These are phyloP conservation scores for Sebastes hopkinsi DNA, from an alignment of 2,797 vertebrate species.

Conservation along the genomic window DNA sequence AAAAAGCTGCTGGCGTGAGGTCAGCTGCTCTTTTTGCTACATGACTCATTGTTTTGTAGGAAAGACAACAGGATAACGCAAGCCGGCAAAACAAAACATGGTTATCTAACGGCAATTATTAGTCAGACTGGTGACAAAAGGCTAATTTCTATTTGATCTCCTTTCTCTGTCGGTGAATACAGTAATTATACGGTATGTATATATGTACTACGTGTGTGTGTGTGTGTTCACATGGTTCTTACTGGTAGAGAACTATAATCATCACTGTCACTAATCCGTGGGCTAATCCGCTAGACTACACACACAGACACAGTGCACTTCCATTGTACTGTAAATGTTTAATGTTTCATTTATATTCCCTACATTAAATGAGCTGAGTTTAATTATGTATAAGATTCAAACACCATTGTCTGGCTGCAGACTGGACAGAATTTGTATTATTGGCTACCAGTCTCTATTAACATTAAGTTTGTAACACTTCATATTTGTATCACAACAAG, in stretches of 20 bases:
- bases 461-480: neutral
- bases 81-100: constrained; percentile 29
- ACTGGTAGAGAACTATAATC: constrained; percentile 48
- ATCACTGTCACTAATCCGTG: constrained; percentile 66
- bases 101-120: constrained; percentile 10
- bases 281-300: constrained; percentile 54
- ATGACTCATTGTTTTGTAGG: constrained; percentile 38
- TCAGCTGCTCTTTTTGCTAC: constrained; percentile 36
- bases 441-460: neutral
- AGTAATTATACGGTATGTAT: neutral
- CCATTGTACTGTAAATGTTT: neutral
- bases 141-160: neutral
- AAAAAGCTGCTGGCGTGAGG: constrained; percentile 30
- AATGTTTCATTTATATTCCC: neutral
- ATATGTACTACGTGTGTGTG: neutral
- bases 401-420: neutral
- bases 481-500: neutral
- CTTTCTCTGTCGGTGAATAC: neutral
- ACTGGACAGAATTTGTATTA: neutral
- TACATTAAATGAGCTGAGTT: neutral
- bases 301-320: neutral
- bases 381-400: neutral
- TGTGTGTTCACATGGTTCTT: constrained; percentile 32
- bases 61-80: constrained; percentile 18
- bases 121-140: constrained; percentile 8